These are phyloP conservation scores for Pseudomyrmex gracilis DNA, from an alignment of 1,140 invertebrate genomes.

Conservation along the genomic window DNA sequence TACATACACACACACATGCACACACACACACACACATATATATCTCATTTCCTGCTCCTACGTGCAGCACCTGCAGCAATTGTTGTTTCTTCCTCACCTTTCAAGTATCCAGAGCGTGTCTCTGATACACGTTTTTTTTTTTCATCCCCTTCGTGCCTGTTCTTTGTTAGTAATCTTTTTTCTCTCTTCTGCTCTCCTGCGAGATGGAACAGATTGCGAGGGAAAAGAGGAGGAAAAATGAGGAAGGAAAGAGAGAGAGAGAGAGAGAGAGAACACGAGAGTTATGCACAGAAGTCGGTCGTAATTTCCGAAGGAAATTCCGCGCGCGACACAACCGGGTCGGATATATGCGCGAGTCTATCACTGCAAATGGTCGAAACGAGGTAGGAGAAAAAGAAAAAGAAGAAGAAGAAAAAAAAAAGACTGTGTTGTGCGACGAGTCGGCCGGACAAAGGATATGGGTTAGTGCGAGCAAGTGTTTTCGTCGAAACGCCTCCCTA, in stretches of 20 bases:
- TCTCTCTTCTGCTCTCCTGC: neutral
- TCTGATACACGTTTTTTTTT: constrained; percentile 15
- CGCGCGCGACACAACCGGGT: neutral
- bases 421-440: neutral
- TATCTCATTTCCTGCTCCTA: neutral
- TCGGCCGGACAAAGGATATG: constrained; percentile 27
- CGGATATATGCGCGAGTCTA: constrained; percentile 48
- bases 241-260: too few relatives aligned
- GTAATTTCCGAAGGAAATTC: constrained; percentile 39
- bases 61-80: neutral
- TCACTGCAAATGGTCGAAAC: constrained; percentile 46
- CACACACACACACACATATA: too few relatives aligned
- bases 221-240: too few relatives aligned
- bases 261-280: too few relatives aligned
- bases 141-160: neutral
- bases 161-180: constrained; percentile 1
- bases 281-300: neutral
- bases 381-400: neutral
- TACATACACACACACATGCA: too few relatives aligned
- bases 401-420: neutral
- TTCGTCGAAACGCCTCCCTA: constrained; percentile 3
- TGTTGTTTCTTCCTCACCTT: constrained; percentile 7
- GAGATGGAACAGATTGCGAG: neutral
- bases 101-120: neutral
- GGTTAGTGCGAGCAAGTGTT: constrained; percentile 49